These are phyloP conservation scores for Strix uralensis DNA, from an alignment of 2,113 vertebrate species.

Conservation along the genomic window DNA sequence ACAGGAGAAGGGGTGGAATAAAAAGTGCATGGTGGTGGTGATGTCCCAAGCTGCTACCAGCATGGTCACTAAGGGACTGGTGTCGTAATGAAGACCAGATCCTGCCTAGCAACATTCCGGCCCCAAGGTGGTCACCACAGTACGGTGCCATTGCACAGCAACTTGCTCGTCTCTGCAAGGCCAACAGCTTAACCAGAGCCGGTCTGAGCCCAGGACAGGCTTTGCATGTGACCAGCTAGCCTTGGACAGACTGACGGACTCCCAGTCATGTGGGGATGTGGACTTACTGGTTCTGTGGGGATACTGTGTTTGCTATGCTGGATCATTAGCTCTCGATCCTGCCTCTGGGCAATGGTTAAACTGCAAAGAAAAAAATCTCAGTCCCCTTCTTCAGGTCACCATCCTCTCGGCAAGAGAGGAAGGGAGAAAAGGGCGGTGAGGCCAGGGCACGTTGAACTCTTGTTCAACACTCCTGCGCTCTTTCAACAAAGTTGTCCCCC, in stretches of 20 bases:
- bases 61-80: neutral
- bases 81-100: neutral
- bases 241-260: neutral
- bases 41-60: neutral
- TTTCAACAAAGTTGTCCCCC: neutral
- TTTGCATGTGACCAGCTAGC: neutral
- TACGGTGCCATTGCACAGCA: accelerated
- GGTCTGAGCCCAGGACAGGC: neutral
- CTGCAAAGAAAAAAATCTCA: neutral
- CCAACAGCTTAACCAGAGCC: neutral
- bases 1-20: neutral
- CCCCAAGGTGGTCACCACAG: neutral
- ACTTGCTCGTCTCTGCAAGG: neutral
- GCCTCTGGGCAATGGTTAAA: neutral
- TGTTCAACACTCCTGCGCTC: neutral
- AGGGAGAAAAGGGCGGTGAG: neutral
- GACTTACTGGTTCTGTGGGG: neutral
- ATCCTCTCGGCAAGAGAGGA: neutral
- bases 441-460: accelerated
- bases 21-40: neutral
- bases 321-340: neutral
- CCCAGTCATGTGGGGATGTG: neutral
- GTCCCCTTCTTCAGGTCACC: neutral
- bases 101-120: neutral
- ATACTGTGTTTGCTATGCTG: neutral